Evolutionary conservation across 2,888 invertebrate species (phyloP).

Genomic region (Drosophila acutilabella): DNA sequence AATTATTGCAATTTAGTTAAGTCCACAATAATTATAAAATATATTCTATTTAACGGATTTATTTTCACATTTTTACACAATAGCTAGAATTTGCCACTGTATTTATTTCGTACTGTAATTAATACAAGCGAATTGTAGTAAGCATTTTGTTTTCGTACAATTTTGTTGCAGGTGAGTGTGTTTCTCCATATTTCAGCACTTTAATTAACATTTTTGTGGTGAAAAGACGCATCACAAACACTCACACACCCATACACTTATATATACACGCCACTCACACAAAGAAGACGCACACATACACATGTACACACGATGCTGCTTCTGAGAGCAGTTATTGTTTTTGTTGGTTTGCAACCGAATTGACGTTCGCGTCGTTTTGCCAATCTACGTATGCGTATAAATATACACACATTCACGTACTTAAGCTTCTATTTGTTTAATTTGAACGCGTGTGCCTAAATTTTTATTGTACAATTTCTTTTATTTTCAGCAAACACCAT

Average conservation of each 20-base stretch:
- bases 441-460: slow-evolving; percentile 11
- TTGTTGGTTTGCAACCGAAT: slow-evolving; percentile 33
- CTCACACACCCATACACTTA: slow-evolving; percentile 23
- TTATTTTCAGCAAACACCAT: slow-evolving; percentile 14
- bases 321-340: slow-evolving; percentile 43
- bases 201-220: slow-evolving; percentile 68
- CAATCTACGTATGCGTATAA: slow-evolving; percentile 18
- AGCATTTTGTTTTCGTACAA: slow-evolving; percentile 29
- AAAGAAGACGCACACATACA: slow-evolving; percentile 28
- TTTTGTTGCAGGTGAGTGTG: slow-evolving; percentile 24
- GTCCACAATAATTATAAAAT: slow-evolving; percentile 1
- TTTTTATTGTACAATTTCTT: slow-evolving; percentile 14
- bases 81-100: background rate
- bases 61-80: background rate
- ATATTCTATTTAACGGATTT: background rate
- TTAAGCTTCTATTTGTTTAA: slow-evolving; percentile 17
- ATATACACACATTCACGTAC: slow-evolving; percentile 18
- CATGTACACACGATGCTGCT: slow-evolving; percentile 59
- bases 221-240: slow-evolving; percentile 49
- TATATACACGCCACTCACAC: slow-evolving; percentile 21
- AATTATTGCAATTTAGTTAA: slow-evolving; percentile 18
- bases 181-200: slow-evolving; percentile 53
- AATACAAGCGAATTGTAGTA: slow-evolving; percentile 17
- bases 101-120: slow-evolving; percentile 15
- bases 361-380: slow-evolving; percentile 34